phyloP scores from a whole-genome alignment of 2,113 vertebrate species.

The Nycticryphes semicollaris region DNA sequence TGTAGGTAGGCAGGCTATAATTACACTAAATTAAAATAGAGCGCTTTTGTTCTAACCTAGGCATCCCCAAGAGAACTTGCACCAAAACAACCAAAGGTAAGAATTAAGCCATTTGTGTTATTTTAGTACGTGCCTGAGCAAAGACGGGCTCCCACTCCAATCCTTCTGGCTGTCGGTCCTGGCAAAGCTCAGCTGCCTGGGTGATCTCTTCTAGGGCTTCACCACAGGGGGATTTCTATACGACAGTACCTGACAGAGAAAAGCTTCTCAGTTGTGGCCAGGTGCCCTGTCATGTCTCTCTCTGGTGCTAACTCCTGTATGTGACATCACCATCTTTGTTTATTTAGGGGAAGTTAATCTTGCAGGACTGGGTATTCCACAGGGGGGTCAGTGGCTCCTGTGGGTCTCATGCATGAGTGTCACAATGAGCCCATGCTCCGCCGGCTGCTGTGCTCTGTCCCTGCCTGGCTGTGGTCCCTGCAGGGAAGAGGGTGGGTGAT shows the following conservation, averaged over 20 bases:
- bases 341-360: neutral
- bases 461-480: neutral
- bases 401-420: neutral
- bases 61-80: neutral
- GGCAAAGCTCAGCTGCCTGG: neutral
- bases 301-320: rapidly evolving
- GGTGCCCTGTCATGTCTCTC: neutral
- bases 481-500: neutral
- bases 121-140: neutral
- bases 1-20: slow-evolving; percentile 20
- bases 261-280: rapidly evolving
- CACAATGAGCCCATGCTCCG: neutral
- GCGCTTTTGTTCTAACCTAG: slow-evolving; percentile 28
- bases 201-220: neutral
- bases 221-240: neutral
- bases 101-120: neutral
- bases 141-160: neutral
- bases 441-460: neutral
- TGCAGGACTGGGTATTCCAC: neutral
- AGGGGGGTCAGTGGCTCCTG: neutral
- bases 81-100: neutral
- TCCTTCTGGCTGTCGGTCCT: neutral
- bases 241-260: neutral
- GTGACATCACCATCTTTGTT: neutral
- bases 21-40: slow-evolving; percentile 42